Evolutionary conservation across 2,113 vertebrate genomes (phyloP).

Genomic region (Brachyhypopomus gauderio): DNA sequence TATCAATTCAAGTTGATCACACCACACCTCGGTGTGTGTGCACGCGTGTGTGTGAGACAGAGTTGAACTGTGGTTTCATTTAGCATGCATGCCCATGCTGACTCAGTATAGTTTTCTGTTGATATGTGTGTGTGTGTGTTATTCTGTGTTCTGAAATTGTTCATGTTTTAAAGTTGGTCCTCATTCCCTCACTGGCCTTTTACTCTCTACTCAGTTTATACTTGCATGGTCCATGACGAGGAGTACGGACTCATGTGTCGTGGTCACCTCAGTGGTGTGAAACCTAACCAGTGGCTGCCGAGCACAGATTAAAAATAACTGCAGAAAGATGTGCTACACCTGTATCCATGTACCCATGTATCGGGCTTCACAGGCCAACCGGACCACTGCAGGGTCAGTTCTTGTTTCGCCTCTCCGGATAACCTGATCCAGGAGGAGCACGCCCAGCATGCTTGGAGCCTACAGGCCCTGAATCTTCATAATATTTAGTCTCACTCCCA

Average conservation of each 20-base stretch:
- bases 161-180: too few relatives aligned
- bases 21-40: too few relatives aligned
- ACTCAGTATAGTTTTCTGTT: too few relatives aligned
- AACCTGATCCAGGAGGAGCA: not conserved
- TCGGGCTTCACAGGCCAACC: not conserved
- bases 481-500: not conserved
- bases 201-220: too few relatives aligned
- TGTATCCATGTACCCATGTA: not conserved
- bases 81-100: not conserved
- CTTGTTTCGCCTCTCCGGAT: not conserved
- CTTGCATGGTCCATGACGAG: too few relatives aligned
- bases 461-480: not conserved
- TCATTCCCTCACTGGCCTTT: too few relatives aligned
- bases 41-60: too few relatives aligned
- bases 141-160: too few relatives aligned
- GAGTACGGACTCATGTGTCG: too few relatives aligned
- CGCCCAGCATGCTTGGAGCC: not conserved
- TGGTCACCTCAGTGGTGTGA: not conserved
- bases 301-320: constrained; percentile 16
- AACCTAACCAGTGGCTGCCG: not conserved
- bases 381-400: not conserved
- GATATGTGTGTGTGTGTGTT: too few relatives aligned
- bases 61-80: too few relatives aligned
- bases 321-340: not conserved
- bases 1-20: too few relatives aligned